These are phyloP conservation scores for Acanthoscelides obtectus DNA, from an alignment of 2,888 invertebrate genomes.

Conservation along the genomic window DNA sequence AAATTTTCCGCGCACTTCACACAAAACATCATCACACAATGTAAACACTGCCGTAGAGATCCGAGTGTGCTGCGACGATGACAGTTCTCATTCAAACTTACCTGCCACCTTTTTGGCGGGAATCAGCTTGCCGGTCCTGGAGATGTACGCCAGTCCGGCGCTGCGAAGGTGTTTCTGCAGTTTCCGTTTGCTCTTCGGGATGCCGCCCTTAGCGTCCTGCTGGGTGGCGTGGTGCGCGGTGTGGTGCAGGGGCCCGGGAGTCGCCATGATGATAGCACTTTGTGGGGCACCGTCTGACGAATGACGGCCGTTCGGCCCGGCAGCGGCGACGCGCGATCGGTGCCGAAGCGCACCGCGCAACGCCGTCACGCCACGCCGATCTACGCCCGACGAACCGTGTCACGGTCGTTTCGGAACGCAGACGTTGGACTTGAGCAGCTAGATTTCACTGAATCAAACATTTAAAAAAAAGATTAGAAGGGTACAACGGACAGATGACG, in stretches of 20 bases:
- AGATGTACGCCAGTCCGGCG: conserved; percentile 50
- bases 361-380: conserved; percentile 7
- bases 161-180: conserved; percentile 48
- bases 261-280: neutral
- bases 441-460: too few species aligned
- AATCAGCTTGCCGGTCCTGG: conserved; percentile 49
- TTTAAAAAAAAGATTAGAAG: too few species aligned
- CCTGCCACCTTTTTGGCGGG: conserved; percentile 51
- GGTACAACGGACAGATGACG: too few species aligned
- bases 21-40: conserved; percentile 31
- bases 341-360: conserved; percentile 10
- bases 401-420: neutral
- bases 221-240: neutral
- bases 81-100: conserved; percentile 30
- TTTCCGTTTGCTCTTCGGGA: conserved; percentile 48
- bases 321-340: neutral
- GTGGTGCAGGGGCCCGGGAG: neutral
- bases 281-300: neutral
- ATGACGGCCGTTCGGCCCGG: neutral
- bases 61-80: neutral
- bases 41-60: conserved; percentile 33
- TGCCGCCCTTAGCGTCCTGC: conserved; percentile 16
- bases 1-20: conserved; percentile 10
- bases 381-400: neutral
- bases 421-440: neutral